Base-by-base conservation (phyloP, 53 echinoderm and acorn worm genomes). In the Hippasteria phrygiana region DNA sequence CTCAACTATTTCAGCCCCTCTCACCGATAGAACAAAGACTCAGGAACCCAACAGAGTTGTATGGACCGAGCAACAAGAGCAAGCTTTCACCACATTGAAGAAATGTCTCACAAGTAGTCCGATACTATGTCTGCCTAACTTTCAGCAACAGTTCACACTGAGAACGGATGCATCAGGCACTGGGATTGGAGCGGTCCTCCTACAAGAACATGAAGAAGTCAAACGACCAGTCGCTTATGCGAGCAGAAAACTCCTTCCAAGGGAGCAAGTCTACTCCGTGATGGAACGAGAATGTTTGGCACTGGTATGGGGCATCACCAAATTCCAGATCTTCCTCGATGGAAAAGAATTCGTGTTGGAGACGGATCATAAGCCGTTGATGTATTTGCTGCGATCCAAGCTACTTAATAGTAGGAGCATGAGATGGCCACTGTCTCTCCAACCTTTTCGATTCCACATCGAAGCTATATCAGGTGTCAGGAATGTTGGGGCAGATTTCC, bases 21-120 rank as follows among this genome's bases (percentile, higher is more conserved):
- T 94, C 9, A 94, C 92, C 31, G 92, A 94, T 82, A 31, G 73
- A 47, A 94, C 92, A 22, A 92, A 83, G 70, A 75, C 36, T 8
- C 59, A 90, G 18, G 70, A 94, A 55, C 94, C 94, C 35, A 94
- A 77, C 62, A 78, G 87, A 51, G 45, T 94, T n/a, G 33, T 51
- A 0, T 94, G 92, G 94, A 43, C 41, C 11, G 75, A 90, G 10
- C 56, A 43, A 14, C 87, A 94, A 36, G 88, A 87, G 56, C 33
- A 33, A 26, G 92, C 94, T 1, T 94, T 90, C 38, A 26, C 50
- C n/a, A 63, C 73, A 0, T 62, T 94, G 74, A 92, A 92, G 69
- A 50, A 41, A 12, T 75, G 81, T 53, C 72, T 94, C 2, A 39
- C 65, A 31, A 41, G 41, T 27, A 34, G 65, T 20, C 94, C 94